Percentiles rank a stretch among this genome's conserved stretches.
These are phyloP conservation scores for Ichneumoninae sp. DNA, from an alignment of 2,888 invertebrate genomes.

Conservation along the genomic window DNA sequence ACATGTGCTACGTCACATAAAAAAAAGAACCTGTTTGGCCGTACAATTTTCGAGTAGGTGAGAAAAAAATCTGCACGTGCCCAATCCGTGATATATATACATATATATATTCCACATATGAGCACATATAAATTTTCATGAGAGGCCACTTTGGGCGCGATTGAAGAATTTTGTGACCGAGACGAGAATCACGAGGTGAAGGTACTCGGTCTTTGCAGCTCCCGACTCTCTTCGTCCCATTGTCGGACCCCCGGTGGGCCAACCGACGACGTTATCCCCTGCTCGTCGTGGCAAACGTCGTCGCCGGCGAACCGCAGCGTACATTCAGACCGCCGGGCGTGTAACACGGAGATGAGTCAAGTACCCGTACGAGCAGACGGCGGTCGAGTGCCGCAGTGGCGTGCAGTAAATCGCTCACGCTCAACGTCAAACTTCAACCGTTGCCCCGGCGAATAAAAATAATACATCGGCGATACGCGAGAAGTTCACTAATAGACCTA, in stretches of 20 bases:
- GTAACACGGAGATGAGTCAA: conserved; percentile 53
- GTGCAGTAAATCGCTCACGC: conserved; percentile 7
- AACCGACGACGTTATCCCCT: conserved; percentile 1
- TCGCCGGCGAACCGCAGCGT: not conserved
- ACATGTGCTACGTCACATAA: not conserved
- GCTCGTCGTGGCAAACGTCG: conserved; percentile 2
- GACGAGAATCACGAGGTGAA: conserved; percentile 48
- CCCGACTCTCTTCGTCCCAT: conserved; percentile 20
- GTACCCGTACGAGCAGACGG: conserved; percentile 44
- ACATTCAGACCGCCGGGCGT: not conserved
- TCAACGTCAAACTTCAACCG: not conserved
- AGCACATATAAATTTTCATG: not conserved
- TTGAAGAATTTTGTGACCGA: conserved; percentile 21
- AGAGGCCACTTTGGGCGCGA: conserved; percentile 1
- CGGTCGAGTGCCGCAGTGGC: conserved; percentile 36
- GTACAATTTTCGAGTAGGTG: conserved; percentile 1
- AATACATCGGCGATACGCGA: not conserved
- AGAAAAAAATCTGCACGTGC: not conserved
- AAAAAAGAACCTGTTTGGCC: not conserved
- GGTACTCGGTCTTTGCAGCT: conserved; percentile 17
- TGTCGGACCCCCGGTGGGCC: conserved; percentile 44
- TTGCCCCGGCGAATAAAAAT: not conserved
- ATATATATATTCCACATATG: no score
- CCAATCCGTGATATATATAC: not conserved
- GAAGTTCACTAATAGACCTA: not conserved